phyloP scores from a whole-genome alignment of 2,888 invertebrate genomes.

The Cantharis rustica region DNA sequence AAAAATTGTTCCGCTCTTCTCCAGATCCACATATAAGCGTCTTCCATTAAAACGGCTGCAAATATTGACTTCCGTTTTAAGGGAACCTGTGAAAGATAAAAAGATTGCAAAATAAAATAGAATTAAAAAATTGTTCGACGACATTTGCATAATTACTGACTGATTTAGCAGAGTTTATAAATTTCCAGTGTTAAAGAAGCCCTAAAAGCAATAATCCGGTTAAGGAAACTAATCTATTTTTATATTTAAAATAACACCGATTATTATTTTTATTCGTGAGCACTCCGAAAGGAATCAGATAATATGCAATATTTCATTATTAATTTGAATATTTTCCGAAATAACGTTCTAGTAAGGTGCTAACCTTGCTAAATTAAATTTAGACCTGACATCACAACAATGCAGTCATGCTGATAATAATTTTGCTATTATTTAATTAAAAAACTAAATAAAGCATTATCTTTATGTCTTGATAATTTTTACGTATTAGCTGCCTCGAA shows the following conservation, averaged over 20 bases:
- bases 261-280: neutral
- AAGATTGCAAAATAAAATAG: neutral
- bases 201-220: neutral
- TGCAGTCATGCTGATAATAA: no score
- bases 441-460: no score
- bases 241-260: neutral
- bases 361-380: no score
- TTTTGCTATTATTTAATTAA: no score
- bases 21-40: conserved; percentile 52
- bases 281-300: neutral
- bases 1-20: conserved; percentile 49
- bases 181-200: neutral
- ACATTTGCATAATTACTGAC: neutral
- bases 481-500: no score
- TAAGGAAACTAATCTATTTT: neutral
- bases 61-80: conserved; percentile 35
- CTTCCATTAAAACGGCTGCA: conserved; percentile 49
- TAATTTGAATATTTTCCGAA: no score
- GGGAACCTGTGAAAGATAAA: neutral
- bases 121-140: neutral
- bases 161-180: neutral
- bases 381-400: no score
- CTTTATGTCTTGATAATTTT: no score
- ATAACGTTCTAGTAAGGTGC: no score
- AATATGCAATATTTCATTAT: no score